Evolutionary conservation across 2,888 invertebrate genomes (phyloP).

Genomic region (Epiblema foenella): DNA sequence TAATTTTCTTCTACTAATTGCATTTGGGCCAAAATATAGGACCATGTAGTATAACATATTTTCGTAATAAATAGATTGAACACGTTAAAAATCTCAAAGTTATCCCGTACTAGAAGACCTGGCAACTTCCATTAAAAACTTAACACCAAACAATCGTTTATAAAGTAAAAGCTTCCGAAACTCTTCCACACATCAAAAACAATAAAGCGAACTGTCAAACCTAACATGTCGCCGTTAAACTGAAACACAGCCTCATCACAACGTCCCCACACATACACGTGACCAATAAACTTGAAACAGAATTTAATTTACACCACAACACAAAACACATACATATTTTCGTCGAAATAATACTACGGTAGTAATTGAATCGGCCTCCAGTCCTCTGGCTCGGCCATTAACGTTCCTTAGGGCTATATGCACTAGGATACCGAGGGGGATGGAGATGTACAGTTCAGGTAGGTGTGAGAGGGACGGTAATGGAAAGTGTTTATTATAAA

Average conservation of each 20-base stretch:
- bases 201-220: slow-evolving; percentile 19
- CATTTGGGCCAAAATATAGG: no score
- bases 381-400: slow-evolving; percentile 80
- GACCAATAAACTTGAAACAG: slow-evolving; percentile 80
- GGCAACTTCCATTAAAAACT: background rate
- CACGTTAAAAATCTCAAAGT: no score
- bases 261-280: slow-evolving; percentile 49
- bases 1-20: no score
- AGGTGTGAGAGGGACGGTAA: slow-evolving; percentile 58
- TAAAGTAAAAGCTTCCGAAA: background rate
- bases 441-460: slow-evolving; percentile 43
- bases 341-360: slow-evolving; percentile 82
- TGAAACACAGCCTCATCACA: background rate
- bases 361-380: slow-evolving; percentile 85
- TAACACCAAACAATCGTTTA: background rate
- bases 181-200: background rate
- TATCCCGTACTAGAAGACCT: no score
- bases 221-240: slow-evolving; percentile 15
- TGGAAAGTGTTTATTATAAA: slow-evolving; percentile 84
- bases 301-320: slow-evolving; percentile 81
- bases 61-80: no score
- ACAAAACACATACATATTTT: slow-evolving; percentile 82
- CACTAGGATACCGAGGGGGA: slow-evolving; percentile 77
- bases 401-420: slow-evolving; percentile 80
- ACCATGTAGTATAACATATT: no score